phyloP scores from a whole-genome alignment of 2,113 vertebrate genomes.

The Percina caprodes region DNA sequence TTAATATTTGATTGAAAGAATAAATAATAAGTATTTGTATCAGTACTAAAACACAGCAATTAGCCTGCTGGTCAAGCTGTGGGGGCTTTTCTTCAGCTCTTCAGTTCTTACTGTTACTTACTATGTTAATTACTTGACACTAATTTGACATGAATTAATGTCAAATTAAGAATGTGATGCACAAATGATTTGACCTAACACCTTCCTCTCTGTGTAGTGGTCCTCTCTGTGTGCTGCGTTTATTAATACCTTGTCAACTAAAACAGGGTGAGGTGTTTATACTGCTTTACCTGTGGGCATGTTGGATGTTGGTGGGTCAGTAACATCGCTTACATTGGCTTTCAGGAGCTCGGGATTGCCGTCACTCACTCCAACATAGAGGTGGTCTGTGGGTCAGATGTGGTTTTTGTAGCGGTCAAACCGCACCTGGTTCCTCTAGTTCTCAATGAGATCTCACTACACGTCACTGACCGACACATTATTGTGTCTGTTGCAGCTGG shows the following conservation, averaged over 20 bases:
- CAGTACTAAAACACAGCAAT: too few relatives aligned
- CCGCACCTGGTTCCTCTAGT: slow-evolving; percentile 87
- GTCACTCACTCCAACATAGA: slow-evolving; percentile 89
- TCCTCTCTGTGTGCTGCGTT: neutral
- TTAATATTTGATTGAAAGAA: too few relatives aligned
- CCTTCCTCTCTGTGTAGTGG: neutral
- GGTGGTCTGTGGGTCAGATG: slow-evolving; percentile 83
- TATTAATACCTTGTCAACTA: neutral
- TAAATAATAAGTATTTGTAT: too few relatives aligned
- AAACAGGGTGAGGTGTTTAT: neutral
- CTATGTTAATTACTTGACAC: neutral
- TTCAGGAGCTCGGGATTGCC: slow-evolving; percentile 86
- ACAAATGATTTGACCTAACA: neutral
- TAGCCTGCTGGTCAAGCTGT: too few relatives aligned
- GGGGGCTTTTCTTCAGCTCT: neutral
- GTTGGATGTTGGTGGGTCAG: neutral
- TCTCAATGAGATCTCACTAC: slow-evolving; percentile 83
- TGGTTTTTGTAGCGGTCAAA: slow-evolving; percentile 93
- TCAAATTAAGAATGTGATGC: neutral
- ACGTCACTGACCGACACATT: slow-evolving; percentile 85
- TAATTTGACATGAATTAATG: neutral
- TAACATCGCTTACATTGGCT: neutral
- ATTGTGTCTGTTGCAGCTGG: slow-evolving; percentile 92
- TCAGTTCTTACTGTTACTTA: neutral
- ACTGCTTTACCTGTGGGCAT: neutral